Conservation (phyloP, 2,797 vertebrate species). For the Sphenopsis melanotis region DNA sequence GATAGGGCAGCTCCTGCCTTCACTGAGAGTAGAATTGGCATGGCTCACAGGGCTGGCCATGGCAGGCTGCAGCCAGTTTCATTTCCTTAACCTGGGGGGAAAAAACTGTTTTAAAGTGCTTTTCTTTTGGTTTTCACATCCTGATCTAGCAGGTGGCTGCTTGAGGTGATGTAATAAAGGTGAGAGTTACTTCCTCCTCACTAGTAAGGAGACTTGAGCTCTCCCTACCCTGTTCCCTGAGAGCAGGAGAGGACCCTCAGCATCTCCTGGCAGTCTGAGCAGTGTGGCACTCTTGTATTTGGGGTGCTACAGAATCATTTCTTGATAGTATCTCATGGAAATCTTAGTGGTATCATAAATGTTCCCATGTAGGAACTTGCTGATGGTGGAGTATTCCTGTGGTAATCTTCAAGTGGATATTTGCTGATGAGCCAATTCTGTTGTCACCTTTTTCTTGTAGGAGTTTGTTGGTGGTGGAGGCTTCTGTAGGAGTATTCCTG, state of each 20-base stretch:
- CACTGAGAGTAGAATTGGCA: accelerated
- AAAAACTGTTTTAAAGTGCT: not conserved
- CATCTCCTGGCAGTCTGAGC: not conserved
- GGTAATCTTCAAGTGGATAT: not conserved
- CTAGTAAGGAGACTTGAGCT: not conserved
- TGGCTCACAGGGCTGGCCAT: not conserved
- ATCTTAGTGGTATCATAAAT: not conserved
- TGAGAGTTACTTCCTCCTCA: not conserved
- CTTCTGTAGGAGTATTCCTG: not conserved
- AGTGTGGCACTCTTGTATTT: not conserved
- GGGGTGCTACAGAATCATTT: not conserved
- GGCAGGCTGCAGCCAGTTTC: not conserved
- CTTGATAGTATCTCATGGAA: not conserved
- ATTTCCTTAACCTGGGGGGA: not conserved
- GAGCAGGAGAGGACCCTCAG: not conserved
- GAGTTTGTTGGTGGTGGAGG: not conserved
- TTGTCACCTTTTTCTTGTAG: not conserved
- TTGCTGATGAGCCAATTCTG: not conserved
- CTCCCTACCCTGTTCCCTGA: not conserved
- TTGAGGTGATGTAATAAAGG: not conserved
- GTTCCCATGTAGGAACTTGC: not conserved
- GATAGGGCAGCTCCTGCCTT: not conserved
- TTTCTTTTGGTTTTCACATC: not conserved
- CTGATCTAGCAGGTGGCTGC: not conserved
- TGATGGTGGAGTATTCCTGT: not conserved